Evolutionary conservation across 1,140 invertebrate genomes (phyloP).

Genomic region (Pseudobourletiella spinata): DNA sequence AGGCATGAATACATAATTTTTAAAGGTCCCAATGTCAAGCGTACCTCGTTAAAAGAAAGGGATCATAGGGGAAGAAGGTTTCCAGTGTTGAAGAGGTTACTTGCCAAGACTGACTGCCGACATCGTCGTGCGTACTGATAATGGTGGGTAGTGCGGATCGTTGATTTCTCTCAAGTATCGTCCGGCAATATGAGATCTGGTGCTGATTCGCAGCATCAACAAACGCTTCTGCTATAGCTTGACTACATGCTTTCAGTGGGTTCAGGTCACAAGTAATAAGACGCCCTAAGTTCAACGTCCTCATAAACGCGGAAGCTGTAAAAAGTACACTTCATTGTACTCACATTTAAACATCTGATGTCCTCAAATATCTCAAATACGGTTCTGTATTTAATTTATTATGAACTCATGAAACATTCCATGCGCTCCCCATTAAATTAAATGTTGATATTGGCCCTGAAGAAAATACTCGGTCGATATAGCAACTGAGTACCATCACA

Average conservation of each 20-base stretch:
- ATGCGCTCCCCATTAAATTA: too few relatives aligned
- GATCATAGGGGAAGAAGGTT: conserved; percentile 73
- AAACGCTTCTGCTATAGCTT: conserved; percentile 69
- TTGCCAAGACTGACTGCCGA: conserved; percentile 38
- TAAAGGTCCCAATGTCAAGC: conserved; percentile 1
- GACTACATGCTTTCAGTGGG: conserved; percentile 68
- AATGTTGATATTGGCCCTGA: too few relatives aligned
- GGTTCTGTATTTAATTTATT: too few relatives aligned
- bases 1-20: neutral
- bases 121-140: conserved; percentile 7
- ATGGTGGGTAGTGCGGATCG: conserved; percentile 52
- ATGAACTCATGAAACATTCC: too few relatives aligned
- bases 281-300: conserved; percentile 69
- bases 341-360: neutral
- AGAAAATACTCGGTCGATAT: too few relatives aligned
- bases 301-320: conserved; percentile 66
- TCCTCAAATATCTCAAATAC: too few relatives aligned
- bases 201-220: conserved; percentile 72
- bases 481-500: too few relatives aligned
- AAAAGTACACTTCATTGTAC: conserved; percentile 38
- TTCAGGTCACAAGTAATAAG: conserved; percentile 76
- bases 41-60: conserved; percentile 58
- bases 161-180: conserved; percentile 76
- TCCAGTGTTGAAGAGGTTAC: conserved; percentile 48
- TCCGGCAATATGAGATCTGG: conserved; percentile 84